Evolutionary conservation across 2,797 vertebrate species (phyloP).

Genomic region (Tapirus indicus): DNA sequence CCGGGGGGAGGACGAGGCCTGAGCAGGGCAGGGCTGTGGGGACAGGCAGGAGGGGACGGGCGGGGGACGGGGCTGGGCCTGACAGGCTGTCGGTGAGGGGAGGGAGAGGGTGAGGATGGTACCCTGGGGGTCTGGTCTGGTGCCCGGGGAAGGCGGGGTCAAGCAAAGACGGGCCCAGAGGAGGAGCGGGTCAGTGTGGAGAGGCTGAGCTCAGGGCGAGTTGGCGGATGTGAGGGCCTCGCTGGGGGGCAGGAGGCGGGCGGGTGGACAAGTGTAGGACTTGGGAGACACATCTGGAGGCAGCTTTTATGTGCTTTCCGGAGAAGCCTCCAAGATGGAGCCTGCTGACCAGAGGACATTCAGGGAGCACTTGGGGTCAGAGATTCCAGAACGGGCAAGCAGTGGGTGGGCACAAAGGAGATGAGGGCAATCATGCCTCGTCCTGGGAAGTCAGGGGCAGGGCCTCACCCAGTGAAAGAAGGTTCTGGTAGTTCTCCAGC

Average conservation of each 20-base stretch:
- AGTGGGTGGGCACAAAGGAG: background rate
- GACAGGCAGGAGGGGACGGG: background rate
- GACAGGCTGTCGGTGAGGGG: background rate
- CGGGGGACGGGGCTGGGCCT: background rate
- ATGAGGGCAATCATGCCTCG: background rate
- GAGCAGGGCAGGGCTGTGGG: background rate
- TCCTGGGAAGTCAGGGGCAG: background rate
- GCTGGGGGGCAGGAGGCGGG: fast-evolving
- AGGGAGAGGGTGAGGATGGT: background rate
- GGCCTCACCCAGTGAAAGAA: constrained; percentile 54
- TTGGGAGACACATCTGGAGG: background rate
- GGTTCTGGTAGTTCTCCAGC: constrained; percentile 58
- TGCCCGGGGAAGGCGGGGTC: background rate
- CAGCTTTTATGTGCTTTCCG: background rate
- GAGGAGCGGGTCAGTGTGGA: background rate
- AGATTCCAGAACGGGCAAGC: background rate
- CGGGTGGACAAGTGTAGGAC: background rate
- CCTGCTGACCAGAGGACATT: background rate
- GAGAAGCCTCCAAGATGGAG: background rate
- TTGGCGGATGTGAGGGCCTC: background rate
- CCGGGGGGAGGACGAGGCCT: background rate
- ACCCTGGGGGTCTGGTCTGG: background rate
- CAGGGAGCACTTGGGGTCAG: background rate
- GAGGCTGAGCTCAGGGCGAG: background rate
- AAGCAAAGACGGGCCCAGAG: no score